Evolutionary conservation across 2,888 invertebrate species (phyloP).

Genomic region (Ectobius pallidus): DNA sequence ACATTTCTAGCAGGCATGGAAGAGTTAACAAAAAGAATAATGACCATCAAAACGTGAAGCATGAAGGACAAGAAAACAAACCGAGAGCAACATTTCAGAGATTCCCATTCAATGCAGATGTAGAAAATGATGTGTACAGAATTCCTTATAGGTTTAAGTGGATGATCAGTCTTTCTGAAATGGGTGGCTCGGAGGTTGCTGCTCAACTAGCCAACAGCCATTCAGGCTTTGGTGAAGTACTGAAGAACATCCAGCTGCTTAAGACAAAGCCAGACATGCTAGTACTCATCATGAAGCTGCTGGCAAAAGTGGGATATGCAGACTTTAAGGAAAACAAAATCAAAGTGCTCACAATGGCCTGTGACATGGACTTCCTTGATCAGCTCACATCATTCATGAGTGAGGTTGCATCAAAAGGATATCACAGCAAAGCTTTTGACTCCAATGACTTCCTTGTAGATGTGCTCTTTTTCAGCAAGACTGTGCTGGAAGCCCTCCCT

Average conservation of each 20-base stretch:
- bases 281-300: conserved; percentile 57
- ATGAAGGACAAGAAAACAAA: too few relatives aligned
- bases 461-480: conserved; percentile 49
- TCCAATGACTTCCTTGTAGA: conserved; percentile 46
- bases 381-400: conserved; percentile 45
- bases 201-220: conserved; percentile 55
- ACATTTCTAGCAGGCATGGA: too few relatives aligned
- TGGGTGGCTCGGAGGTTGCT: conserved; percentile 49
- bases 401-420: conserved; percentile 43
- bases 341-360: conserved; percentile 42
- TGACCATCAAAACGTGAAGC: too few relatives aligned
- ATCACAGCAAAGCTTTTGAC: conserved; percentile 44
- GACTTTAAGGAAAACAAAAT: conserved; percentile 44
- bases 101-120: too few relatives aligned
- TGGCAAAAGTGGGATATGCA: conserved; percentile 55
- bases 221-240: conserved; percentile 58
- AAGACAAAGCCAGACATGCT: conserved; percentile 59
- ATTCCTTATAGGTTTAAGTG: not conserved
- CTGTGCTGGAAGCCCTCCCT: conserved; percentile 51
- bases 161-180: not conserved
- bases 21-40: too few relatives aligned
- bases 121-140: not conserved
- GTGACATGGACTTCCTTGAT: conserved; percentile 44
- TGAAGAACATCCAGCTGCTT: conserved; percentile 53
- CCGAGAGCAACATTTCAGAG: too few relatives aligned